A percentile compares a stretch with the other conserved stretches of the same genome.
Evolutionary conservation across 2,888 invertebrate genomes (phyloP).

Genomic region (Stegophylla sp.): DNA sequence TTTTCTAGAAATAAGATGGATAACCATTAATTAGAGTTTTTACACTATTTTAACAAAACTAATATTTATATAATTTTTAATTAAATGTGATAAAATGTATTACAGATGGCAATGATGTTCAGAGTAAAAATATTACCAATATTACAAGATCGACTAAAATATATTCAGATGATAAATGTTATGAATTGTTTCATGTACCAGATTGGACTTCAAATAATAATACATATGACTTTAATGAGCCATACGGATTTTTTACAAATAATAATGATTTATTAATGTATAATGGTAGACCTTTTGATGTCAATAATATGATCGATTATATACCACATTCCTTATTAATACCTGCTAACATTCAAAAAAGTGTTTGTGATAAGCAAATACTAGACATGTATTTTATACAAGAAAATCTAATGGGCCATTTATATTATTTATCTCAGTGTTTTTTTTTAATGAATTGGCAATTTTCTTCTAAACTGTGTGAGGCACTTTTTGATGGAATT

Average conservation of each 20-base stretch:
- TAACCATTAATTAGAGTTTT: no score
- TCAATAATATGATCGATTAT: slow-evolving; percentile 42
- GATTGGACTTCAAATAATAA: slow-evolving; percentile 46
- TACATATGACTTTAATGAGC: slow-evolving; percentile 41
- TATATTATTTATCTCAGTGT: slow-evolving; percentile 48
- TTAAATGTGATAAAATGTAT: neutral
- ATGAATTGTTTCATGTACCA: slow-evolving; percentile 38
- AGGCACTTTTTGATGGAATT: slow-evolving; percentile 25
- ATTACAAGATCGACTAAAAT: neutral
- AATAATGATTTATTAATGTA: slow-evolving; percentile 14
- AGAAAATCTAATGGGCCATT: slow-evolving; percentile 36
- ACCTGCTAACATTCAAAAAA: slow-evolving; percentile 37
- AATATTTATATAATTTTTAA: no score
- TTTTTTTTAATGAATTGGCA: slow-evolving; percentile 47
- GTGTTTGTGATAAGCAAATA: slow-evolving; percentile 41
- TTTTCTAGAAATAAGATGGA: no score
- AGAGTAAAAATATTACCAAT: neutral
- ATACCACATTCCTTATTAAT: slow-evolving; percentile 45
- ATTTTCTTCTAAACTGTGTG: slow-evolving; percentile 47
- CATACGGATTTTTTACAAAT: slow-evolving; percentile 46
- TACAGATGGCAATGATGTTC: slow-evolving; percentile 12
- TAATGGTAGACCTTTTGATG: slow-evolving; percentile 31
- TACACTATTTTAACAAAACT: no score
- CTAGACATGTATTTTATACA: slow-evolving; percentile 31
- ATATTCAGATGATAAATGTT: slow-evolving; percentile 12